phyloP scores from a whole-genome alignment of 2,888 invertebrate species.

The Cactoblastis cactorum region DNA sequence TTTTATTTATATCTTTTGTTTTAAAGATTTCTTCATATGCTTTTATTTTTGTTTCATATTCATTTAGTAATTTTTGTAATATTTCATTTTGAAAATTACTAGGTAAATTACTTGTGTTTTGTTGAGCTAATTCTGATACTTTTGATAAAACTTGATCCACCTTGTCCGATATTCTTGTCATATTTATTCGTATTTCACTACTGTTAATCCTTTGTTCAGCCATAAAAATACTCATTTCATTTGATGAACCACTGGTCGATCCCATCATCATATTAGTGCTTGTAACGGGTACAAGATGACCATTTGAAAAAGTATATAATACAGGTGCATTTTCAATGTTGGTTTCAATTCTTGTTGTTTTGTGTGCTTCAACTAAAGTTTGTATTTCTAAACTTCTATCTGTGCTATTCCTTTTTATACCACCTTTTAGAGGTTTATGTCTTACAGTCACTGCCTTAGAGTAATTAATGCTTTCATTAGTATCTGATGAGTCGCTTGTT shows the following conservation, averaged over 20 bases:
- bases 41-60: slow-evolving; percentile 68
- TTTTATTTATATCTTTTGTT: slow-evolving; percentile 31
- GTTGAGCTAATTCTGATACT: slow-evolving; percentile 36
- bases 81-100: slow-evolving; percentile 45
- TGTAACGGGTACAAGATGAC: slow-evolving; percentile 46
- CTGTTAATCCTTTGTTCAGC: slow-evolving; percentile 64
- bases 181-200: slow-evolving; percentile 64
- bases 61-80: slow-evolving; percentile 51
- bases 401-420: slow-evolving; percentile 32
- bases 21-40: slow-evolving; percentile 53
- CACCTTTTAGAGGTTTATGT: slow-evolving; percentile 47
- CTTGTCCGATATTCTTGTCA: slow-evolving; percentile 59
- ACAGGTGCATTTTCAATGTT: slow-evolving; percentile 26
- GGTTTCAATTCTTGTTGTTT: slow-evolving; percentile 26
- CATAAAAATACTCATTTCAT: slow-evolving; percentile 47
- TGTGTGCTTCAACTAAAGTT: slow-evolving; percentile 29
- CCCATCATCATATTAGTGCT: slow-evolving; percentile 31
- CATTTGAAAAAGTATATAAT: slow-evolving; percentile 29
- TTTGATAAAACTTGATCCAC: slow-evolving; percentile 50
- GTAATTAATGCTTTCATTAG: slow-evolving; percentile 38
- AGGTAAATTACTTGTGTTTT: slow-evolving; percentile 24
- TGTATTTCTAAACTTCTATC: slow-evolving; percentile 35
- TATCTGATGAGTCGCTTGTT: slow-evolving; percentile 62
- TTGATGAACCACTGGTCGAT: slow-evolving; percentile 26
- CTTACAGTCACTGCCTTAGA: slow-evolving; percentile 38